A percentile compares a stretch with the other conserved stretches of the same genome.
These are phyloP conservation scores for Ciconia nigra DNA, from an alignment of 2,797 vertebrate genomes.

Conservation along the genomic window DNA sequence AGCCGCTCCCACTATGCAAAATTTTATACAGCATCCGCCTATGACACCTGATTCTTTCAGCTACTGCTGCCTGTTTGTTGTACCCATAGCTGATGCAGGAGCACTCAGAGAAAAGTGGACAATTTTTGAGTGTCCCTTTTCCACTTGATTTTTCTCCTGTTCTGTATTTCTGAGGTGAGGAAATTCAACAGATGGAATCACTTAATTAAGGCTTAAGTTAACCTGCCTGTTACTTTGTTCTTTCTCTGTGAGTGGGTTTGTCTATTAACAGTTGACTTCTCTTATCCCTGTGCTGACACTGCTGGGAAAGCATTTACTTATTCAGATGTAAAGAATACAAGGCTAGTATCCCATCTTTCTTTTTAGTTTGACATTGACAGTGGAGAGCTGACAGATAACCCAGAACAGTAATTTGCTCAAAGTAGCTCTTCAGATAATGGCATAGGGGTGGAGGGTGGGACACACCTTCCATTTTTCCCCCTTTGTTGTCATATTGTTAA, in stretches of 20 bases:
- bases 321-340: constrained; percentile 64
- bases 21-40: background rate
- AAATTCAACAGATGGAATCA: constrained; percentile 69
- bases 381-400: constrained; percentile 72
- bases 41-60: background rate
- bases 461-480: constrained; percentile 70
- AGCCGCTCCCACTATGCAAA: background rate
- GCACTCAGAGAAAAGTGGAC: background rate
- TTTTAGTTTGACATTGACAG: constrained; percentile 37
- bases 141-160: background rate
- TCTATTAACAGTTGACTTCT: constrained; percentile 71
- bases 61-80: background rate
- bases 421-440: constrained; percentile 78
- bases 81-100: background rate
- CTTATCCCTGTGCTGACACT: constrained; percentile 60
- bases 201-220: constrained; percentile 46
- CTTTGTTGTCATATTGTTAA: constrained; percentile 69
- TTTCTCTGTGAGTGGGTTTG: constrained; percentile 40
- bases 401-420: constrained; percentile 73
- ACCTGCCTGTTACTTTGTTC: constrained; percentile 48
- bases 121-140: background rate
- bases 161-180: constrained; percentile 13
- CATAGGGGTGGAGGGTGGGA: constrained; percentile 40
- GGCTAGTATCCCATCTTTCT: constrained; percentile 60
- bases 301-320: constrained; percentile 72